Evolutionary conservation across 2,888 invertebrate species (phyloP), one percentile per base, ranked within the genome.

Genomic region (Scaptomyza tumidula): DNA sequence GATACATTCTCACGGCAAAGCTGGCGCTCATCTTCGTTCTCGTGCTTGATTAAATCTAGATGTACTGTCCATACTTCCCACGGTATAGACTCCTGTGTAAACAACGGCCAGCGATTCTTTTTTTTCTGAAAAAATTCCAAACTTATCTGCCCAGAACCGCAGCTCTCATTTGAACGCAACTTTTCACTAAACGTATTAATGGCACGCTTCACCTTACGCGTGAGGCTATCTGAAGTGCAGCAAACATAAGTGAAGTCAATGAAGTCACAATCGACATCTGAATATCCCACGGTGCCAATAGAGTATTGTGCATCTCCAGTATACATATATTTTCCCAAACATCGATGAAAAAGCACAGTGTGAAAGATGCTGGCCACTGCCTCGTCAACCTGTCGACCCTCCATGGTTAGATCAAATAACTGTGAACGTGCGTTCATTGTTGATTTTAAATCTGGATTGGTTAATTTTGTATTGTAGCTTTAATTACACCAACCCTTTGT

Each of bases 31-130:
- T 96, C 96, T 90, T 98, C 98, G 91, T 95, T 96, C 70, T 95
- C 95, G 55, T 98, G 93, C 84, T 96, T 95, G 29, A 98, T 95
- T 41, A 99, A 94, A 91, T 98, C 97, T 78, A 99, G 94, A 85
- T 97, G 95, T 6, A 99, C 95, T 37, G 98, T 98, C 99, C 99
- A 99, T 60, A 99, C 97, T 92, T 99, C 99, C 99, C 99, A 99
- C 0, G 99, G 98, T 89, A 97, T 97, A 90, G 96, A 96, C 90
- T 99, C 98, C 7, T 96, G 95, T 76, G 96, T 95, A 91, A 98
- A 97, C 31, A 96, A 35, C 10, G 50, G 95, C 98, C 98, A 98
- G 57, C 97, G 95, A 58, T 95, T 95, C 87, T 96, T 96, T 83
- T 97, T 97, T 92, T 95, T 96, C 92, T 98, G 98, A 93, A 97